Evolutionary conservation across 2,113 vertebrate species (phyloP).

Genomic region (Poeciliopsis retropinna): DNA sequence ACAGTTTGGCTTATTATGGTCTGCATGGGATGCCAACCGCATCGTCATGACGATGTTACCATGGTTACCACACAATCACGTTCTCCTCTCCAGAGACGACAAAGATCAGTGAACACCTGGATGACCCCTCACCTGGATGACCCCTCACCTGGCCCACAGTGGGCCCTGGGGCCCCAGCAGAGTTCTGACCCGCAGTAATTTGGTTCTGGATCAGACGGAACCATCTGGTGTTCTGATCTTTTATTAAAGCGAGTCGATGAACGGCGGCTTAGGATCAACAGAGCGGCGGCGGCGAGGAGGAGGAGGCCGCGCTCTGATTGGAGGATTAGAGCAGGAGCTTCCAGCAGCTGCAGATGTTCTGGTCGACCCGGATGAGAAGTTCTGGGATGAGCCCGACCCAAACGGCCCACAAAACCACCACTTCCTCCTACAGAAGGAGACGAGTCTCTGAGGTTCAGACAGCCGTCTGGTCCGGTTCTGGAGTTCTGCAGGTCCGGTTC

Average conservation of each 20-base stretch:
- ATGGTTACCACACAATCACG: too few relatives aligned
- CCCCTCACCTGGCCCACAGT: neutral
- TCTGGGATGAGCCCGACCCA: neutral
- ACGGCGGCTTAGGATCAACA: neutral
- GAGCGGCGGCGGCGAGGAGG: neutral
- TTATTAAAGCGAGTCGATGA: constrained; percentile 10
- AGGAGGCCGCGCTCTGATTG: neutral
- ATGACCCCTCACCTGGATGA: too few relatives aligned
- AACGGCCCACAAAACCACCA: neutral
- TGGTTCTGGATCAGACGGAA: constrained; percentile 6
- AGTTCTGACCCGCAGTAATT: neutral
- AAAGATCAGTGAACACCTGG: too few relatives aligned
- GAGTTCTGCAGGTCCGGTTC: too few relatives aligned
- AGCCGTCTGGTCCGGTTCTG: too few relatives aligned
- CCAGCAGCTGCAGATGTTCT: neutral
- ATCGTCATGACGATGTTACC: too few relatives aligned
- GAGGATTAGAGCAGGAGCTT: neutral
- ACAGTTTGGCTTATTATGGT: too few relatives aligned
- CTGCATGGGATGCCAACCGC: too few relatives aligned
- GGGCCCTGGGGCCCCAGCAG: neutral
- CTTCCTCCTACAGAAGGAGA: neutral
- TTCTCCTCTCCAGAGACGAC: too few relatives aligned
- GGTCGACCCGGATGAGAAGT: neutral
- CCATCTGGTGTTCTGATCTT: neutral
- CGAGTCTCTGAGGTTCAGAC: too few relatives aligned